Evolutionary conservation across 2,888 invertebrate genomes (phyloP), one percentile per base, ranked within the genome.

Genomic region (Drosophila siamana): DNA sequence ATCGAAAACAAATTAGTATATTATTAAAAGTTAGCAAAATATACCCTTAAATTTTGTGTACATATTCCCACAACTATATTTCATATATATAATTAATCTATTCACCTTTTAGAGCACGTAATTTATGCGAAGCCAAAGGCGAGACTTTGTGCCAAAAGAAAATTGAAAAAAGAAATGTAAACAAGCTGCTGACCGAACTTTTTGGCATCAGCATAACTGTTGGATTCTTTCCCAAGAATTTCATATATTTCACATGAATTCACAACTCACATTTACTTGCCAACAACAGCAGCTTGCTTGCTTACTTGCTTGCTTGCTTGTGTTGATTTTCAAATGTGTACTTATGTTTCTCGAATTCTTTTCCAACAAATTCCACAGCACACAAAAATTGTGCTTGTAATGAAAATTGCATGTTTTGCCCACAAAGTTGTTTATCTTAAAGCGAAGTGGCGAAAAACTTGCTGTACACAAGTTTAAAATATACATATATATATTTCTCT

Each of bases 191-290:
- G 24, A 13, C n/a, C 13, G 19, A 22, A n/a, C n/a, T 22, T 36
- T 22, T 33, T 13, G 24, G 22, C 50, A 24, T 6, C 24, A n/a
- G 26, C 26, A 38, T 26, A 40, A 40, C 15, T 15, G 13, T 4
- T 9, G 24, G 38, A 51, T 51, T 26, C 38, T 28, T 26, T 26
- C n/a, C 16, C 26, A 26, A 16, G 38, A 38, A 52, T 28, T 52
- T 11, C 9, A 40, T 52, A 15, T 16, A 52, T 40, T 52, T 52
- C 26, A 15, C 36, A 48, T 48, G n/a, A 19, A 48, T 48, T 19
- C 19, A 19, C 16, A 33, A 48, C 33, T 48, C n/a, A 33, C 28
- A 24, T 36, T 3, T 19, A 19, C 19, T 19, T 19, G n/a, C n/a
- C n/a, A n/a, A n/a, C n/a, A n/a, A n/a, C n/a, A n/a, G n/a, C n/a